Evolutionary conservation across 2,113 vertebrate genomes (phyloP).

Genomic region (Anseranas semipalmata): DNA sequence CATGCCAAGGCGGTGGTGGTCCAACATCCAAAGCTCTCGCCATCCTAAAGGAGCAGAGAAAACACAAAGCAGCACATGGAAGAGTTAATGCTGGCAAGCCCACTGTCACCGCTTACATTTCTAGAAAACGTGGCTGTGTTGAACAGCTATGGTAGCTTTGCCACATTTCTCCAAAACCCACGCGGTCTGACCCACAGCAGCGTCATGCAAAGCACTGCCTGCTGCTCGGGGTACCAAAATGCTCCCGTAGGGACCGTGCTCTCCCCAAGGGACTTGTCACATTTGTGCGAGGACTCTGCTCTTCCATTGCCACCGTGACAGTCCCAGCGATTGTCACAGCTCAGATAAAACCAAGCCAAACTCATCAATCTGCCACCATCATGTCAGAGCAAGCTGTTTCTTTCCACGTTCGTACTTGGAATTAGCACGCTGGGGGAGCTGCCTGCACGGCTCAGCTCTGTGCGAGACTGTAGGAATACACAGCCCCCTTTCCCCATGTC

Average conservation of each 20-base stretch:
- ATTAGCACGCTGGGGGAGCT: not conserved
- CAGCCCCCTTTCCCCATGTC: not conserved
- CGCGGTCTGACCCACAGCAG: rapidly evolving
- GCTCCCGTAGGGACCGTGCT: not conserved
- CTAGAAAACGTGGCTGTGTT: not conserved
- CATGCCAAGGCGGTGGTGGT: not conserved
- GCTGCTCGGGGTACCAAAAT: not conserved
- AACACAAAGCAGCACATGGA: not conserved
- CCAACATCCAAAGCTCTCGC: not conserved
- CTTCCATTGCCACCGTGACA: not conserved
- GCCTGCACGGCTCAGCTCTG: not conserved
- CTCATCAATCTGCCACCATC: not conserved
- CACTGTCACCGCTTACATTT: not conserved
- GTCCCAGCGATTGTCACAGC: not conserved
- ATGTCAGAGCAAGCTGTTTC: not conserved
- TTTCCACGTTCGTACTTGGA: not conserved
- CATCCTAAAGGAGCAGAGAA: not conserved
- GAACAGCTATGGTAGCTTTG: not conserved
- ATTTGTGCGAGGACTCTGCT: not conserved
- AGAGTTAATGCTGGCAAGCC: not conserved
- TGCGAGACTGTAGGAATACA: not conserved
- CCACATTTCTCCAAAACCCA: not conserved
- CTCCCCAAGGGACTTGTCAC: not conserved
- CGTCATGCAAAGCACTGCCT: not conserved
- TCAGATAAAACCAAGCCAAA: not conserved